Base-by-base conservation (phyloP, 2,797 vertebrate genomes). In the Vireo griseus region DNA sequence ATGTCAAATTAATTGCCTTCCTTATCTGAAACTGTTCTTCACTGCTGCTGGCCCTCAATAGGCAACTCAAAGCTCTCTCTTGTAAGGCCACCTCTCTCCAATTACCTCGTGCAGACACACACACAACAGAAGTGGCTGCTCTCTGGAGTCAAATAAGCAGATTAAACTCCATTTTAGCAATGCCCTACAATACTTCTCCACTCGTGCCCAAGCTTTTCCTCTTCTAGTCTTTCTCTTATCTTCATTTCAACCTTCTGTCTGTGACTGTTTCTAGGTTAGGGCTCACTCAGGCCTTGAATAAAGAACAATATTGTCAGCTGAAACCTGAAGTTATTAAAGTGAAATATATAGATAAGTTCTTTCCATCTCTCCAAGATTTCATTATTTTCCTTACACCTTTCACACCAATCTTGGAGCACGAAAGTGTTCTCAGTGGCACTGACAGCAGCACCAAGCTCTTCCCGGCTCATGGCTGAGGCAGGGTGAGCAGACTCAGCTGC, bases 1-100 rank as follows among this genome's bases (percentile, higher is more conserved):
- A 86, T 40, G 26, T 76, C 66, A 91, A 86, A 88, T 79, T 92
- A 94, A 90, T 94, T 95, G 66, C 66, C 57, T 94, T 68, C 66
- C 76, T 96, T 90, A 92, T 88, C 82, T 88, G 66, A 76, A 67
- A 72, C 51, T 58, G 39, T 22, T 77, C 47, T 88, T 75, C 29
- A n/a, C 29, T 71, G 69, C 62, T 92, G 62, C 28, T 77, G 47
- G 52, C 86, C 68, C 69, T 50, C 67, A 85, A 75, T 4, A 62
- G 68, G 47, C 31, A 61, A 7, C 37, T 69, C 72, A 84, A 20
- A 91, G 48, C 61, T 58, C 40, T 33, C 50, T 63, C 47, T 45
- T 51, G 22, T 47, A 62, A 84, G 68, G 67, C 66, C 35, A 58
- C 54, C 44, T 58, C 73, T 72, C 73, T 82, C 54, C 79, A 84